These are phyloP conservation scores for Nymphalis io DNA, from an alignment of 1,140 invertebrate species.

Conservation along the genomic window DNA sequence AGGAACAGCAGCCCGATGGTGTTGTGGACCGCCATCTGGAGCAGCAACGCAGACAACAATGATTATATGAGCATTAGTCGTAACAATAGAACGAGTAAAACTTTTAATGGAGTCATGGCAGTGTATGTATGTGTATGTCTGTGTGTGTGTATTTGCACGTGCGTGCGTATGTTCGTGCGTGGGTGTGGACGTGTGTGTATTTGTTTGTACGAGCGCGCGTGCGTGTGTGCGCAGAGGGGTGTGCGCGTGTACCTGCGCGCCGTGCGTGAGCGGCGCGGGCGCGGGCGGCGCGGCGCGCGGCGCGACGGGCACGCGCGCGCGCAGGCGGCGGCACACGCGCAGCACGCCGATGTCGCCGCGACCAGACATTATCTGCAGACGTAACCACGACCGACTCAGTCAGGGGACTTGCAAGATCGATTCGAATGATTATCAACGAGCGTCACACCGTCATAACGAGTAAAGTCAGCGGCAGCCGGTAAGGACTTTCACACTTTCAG, in stretches of 20 bases:
- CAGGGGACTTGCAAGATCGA: too few relatives aligned
- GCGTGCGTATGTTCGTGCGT: not conserved
- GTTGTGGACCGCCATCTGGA: constrained; percentile 95
- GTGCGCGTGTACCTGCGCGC: constrained; percentile 71
- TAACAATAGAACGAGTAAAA: too few relatives aligned
- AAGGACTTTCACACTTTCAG: too few relatives aligned
- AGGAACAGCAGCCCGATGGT: constrained; percentile 95
- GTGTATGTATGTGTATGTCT: not conserved
- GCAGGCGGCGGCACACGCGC: constrained; percentile 91
- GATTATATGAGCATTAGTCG: too few relatives aligned
- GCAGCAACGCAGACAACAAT: too few relatives aligned
- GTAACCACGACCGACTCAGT: not conserved
- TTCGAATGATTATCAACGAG: too few relatives aligned
- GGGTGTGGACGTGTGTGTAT: not conserved
- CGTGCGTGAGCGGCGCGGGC: constrained; percentile 89
- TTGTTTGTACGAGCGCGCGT: not conserved
- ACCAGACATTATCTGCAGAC: constrained; percentile 91
- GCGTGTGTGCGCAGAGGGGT: not conserved
- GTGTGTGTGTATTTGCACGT: not conserved
- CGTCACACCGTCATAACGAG: too few relatives aligned
- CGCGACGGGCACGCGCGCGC: constrained; percentile 85
- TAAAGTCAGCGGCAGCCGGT: too few relatives aligned
- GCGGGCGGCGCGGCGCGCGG: constrained; percentile 76
- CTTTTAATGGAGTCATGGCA: too few relatives aligned
- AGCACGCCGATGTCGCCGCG: constrained; percentile 94